These are phyloP conservation scores for Edolisoma coerulescens DNA, from an alignment of 2,113 vertebrate species.

Conservation along the genomic window DNA sequence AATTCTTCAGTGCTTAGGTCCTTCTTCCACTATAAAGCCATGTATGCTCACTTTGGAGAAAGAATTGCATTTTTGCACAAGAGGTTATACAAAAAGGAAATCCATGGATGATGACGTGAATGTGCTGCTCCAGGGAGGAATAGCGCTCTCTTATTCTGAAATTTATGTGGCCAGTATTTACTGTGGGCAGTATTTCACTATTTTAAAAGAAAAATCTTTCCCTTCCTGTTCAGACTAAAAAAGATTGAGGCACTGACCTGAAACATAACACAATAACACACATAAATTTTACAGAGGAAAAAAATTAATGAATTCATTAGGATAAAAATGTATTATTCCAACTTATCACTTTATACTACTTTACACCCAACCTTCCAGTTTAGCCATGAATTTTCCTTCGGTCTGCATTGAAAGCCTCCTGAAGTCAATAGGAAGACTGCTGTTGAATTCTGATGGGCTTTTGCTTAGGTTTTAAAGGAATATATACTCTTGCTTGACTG, in stretches of 20 bases:
- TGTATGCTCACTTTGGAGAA: background rate
- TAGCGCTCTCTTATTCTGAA: background rate
- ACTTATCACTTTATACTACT: background rate
- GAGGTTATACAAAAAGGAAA: background rate
- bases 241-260: background rate
- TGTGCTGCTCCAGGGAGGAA: background rate
- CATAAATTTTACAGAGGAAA: background rate
- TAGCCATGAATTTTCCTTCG: background rate
- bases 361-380: background rate
- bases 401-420: background rate
- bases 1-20: background rate
- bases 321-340: background rate
- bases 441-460: background rate
- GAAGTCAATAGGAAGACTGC: background rate
- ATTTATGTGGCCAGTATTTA: background rate
- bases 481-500: background rate
- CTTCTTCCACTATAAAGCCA: background rate
- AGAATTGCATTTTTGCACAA: background rate
- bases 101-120: background rate
- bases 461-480: background rate
- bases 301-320: background rate
- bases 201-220: background rate
- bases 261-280: background rate
- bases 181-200: background rate
- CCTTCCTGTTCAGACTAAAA: background rate